Base-by-base conservation (phyloP, 2,113 vertebrate species). In the Pituophis catenifer region DNA sequence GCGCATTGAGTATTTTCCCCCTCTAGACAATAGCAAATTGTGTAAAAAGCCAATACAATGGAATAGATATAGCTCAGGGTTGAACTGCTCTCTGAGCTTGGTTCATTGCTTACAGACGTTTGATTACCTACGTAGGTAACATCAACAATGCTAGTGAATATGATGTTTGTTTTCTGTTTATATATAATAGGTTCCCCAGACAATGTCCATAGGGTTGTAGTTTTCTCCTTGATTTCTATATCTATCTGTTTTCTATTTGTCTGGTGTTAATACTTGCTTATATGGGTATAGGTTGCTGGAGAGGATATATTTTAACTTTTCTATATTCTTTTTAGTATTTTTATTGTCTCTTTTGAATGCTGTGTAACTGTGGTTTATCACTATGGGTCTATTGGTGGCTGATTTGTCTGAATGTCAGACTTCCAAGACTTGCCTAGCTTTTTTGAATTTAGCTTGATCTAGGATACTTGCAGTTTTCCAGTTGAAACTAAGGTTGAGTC, bases 11-110 rank as follows among this genome's bases (percentile, higher is more conserved):
- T 44, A 94, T 96, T 57, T 95, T 92, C 91, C 4, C 94, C 13
- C 95, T 94, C 91, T 87, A 92, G 94, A 93, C 26, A 95, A 91
- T 3, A 91, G 53, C 23, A 93, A 89, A 91, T 48, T 88, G 38
- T 92, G 93, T 52, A 91, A 88, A 95, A 94, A 86, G 19, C 3
- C 52, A 87, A 91, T 81, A 93, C 57, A 62, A 33, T 17, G 29
- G 11, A 70, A 70, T 70, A n/a, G 12, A 65, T 65, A 65, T 5
- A 70, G 29, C 29, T 70, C 29, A n/a, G 12, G 29, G 29, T n/a
- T 70, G 62, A 70, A 70, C 62, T n/a, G 26, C 10, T 65, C 1
- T 70, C 62, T 70, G 29, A 90, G 17, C 88, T 52, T 57, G 59
- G 53, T 1, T 91, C 44, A 19, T 75, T 75, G 70, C 70, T 75